A percentile compares a stretch with the other conserved stretches of the same genome.
phyloP scores from a whole-genome alignment of 2,888 invertebrate genomes.

The Apodemia mormo region DNA sequence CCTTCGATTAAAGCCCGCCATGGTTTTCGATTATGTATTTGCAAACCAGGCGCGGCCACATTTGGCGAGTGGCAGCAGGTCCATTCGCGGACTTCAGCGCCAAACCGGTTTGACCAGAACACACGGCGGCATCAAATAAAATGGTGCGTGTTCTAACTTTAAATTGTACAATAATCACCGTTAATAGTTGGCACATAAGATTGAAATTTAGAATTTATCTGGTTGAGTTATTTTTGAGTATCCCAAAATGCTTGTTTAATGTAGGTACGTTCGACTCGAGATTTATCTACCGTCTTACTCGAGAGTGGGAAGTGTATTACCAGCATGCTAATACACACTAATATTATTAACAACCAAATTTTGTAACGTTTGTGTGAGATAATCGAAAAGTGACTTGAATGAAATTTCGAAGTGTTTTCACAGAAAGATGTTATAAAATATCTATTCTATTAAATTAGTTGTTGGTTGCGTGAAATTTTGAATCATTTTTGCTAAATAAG shows the following conservation, averaged over 20 bases:
- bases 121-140: slow-evolving; percentile 63
- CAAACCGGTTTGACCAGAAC: slow-evolving; percentile 78
- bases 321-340: background rate
- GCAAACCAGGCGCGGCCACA: slow-evolving; percentile 65
- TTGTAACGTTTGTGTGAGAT: background rate
- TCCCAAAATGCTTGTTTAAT: slow-evolving; percentile 48
- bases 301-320: background rate
- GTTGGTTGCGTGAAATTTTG: no score
- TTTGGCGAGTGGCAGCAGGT: slow-evolving; percentile 74
- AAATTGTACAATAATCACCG: slow-evolving; percentile 52
- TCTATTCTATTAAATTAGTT: no score
- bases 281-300: slow-evolving; percentile 37
- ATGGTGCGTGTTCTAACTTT: slow-evolving; percentile 49
- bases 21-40: slow-evolving; percentile 55
- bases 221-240: slow-evolving; percentile 60
- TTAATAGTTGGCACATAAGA: slow-evolving; percentile 39
- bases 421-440: no score
- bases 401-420: no score
- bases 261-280: slow-evolving; percentile 36
- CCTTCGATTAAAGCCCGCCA: slow-evolving; percentile 47
- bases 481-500: no score
- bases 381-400: no score
- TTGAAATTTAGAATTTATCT: slow-evolving; percentile 46
- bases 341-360: background rate
- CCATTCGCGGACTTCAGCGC: slow-evolving; percentile 67